These are phyloP conservation scores for Nephila pilipes DNA, from an alignment of 1,140 invertebrate species.

Conservation along the genomic window DNA sequence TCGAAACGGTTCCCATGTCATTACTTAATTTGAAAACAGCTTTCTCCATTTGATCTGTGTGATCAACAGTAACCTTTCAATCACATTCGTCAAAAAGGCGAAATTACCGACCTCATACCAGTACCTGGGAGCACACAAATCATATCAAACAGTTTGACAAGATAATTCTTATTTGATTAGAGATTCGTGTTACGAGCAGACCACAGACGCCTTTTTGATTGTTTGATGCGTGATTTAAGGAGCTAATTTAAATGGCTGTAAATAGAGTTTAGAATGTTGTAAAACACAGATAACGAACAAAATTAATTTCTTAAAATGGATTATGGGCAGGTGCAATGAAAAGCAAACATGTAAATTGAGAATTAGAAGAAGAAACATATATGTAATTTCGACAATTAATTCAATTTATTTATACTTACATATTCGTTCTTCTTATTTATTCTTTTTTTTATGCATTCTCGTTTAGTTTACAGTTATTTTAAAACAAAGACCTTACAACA, in stretches of 20 bases:
- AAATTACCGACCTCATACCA: background rate
- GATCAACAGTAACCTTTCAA: slow-evolving; percentile 22
- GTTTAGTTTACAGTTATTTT: too few relatives aligned
- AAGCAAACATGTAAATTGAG: background rate
- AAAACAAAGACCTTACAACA: too few relatives aligned
- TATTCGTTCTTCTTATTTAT: too few relatives aligned
- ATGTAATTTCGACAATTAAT: too few relatives aligned
- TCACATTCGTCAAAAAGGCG: background rate
- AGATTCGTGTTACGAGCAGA: background rate
- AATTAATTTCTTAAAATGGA: background rate
- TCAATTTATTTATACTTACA: too few relatives aligned
- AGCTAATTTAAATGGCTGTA: background rate
- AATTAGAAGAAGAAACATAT: background rate
- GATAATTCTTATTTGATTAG: background rate
- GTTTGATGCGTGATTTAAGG: background rate
- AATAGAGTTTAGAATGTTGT: background rate
- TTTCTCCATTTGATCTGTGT: background rate
- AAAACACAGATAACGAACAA: background rate
- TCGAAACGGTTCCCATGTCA: background rate
- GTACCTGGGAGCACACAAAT: background rate
- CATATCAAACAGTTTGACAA: background rate
- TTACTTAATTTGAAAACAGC: background rate
- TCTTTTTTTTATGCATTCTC: too few relatives aligned
- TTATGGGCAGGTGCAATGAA: background rate
- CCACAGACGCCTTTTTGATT: background rate